phyloP scores from a whole-genome alignment of 2,888 invertebrate genomes.

The Mythimna albipuncta region DNA sequence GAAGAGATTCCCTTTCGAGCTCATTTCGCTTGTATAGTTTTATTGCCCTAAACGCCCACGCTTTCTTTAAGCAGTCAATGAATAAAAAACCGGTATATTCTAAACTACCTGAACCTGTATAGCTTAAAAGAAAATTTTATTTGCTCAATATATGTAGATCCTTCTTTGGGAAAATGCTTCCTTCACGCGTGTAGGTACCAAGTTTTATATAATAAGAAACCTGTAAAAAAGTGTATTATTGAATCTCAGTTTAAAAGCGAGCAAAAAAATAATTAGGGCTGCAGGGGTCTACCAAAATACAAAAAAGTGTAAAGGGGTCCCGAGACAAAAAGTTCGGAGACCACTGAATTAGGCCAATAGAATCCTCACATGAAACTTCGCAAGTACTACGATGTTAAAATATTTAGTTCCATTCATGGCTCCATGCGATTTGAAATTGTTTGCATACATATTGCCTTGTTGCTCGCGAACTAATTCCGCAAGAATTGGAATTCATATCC shows the following conservation, averaged over 20 bases:
- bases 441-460: slow-evolving; percentile 55
- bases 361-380: slow-evolving; percentile 35
- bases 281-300: neutral
- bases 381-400: slow-evolving; percentile 42
- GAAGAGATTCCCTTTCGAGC: too few species aligned
- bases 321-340: neutral
- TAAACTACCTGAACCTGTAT: too few species aligned
- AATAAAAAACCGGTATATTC: too few species aligned
- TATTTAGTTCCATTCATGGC: slow-evolving; percentile 60
- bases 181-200: too few species aligned
- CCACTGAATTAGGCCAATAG: slow-evolving; percentile 4
- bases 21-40: too few species aligned
- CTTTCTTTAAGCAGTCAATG: too few species aligned
- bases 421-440: slow-evolving; percentile 57
- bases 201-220: too few species aligned
- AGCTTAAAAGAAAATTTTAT: too few species aligned
- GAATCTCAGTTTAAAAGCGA: neutral
- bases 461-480: slow-evolving; percentile 46
- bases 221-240: neutral
- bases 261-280: neutral
- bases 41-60: too few species aligned
- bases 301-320: neutral
- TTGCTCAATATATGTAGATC: too few species aligned
- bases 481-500: slow-evolving; percentile 51
- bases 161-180: too few species aligned